phyloP scores from a whole-genome alignment of 2,888 invertebrate species.

The Dynastes hyllus region DNA sequence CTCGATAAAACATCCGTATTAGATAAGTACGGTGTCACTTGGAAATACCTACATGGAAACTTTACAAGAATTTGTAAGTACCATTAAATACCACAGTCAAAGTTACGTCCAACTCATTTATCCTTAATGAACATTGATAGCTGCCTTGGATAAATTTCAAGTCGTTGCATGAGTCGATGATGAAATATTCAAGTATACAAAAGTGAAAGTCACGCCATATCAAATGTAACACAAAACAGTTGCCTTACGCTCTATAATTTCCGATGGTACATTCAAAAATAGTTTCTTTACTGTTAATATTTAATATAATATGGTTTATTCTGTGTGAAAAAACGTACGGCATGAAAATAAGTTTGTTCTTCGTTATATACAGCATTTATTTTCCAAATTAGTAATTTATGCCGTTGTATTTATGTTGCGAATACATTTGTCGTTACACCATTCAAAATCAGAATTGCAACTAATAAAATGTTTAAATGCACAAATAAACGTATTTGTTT shows the following conservation, averaged over 20 bases:
- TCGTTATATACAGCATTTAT: not conserved
- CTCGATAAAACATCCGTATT: too few relatives aligned
- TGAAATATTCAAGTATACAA: constrained; percentile 42
- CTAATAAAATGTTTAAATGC: too few relatives aligned
- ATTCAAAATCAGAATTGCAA: too few relatives aligned
- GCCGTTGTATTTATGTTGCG: too few relatives aligned
- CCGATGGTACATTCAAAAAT: constrained; percentile 28
- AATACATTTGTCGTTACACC: too few relatives aligned
- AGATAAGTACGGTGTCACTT: too few relatives aligned
- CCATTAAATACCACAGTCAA: constrained; percentile 10
- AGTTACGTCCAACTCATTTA: constrained; percentile 26
- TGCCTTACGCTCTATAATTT: constrained; percentile 14
- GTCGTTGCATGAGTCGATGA: constrained; percentile 25
- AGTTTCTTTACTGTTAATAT: constrained; percentile 30
- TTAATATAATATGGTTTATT: constrained; percentile 17
- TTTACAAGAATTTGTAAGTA: too few relatives aligned
- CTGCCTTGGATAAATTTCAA: constrained; percentile 34
- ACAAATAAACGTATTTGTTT: too few relatives aligned
- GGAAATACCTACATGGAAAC: too few relatives aligned
- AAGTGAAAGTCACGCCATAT: constrained; percentile 41
- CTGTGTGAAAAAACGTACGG: not conserved
- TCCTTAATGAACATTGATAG: constrained; percentile 33
- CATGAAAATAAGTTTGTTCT: not conserved
- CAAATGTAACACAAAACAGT: constrained; percentile 28
- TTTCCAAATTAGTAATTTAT: too few relatives aligned